These are phyloP conservation scores for Sarcophaga carnaria DNA, from an alignment of 2,888 invertebrate genomes.

Conservation along the genomic window DNA sequence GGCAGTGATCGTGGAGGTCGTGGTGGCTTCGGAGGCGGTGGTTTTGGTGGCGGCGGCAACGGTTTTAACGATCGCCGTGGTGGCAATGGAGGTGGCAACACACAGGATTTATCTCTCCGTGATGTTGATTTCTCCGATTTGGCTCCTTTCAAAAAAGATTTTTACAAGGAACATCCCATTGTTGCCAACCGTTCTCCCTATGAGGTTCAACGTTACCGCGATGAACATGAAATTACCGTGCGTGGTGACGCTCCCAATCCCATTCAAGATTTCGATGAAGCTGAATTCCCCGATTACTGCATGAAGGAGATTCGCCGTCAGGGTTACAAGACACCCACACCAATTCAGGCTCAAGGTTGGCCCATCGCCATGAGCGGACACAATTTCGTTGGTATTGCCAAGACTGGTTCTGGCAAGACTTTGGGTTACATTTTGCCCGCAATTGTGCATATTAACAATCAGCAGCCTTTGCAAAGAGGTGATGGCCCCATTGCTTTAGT, in stretches of 20 bases:
- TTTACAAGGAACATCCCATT: conserved; percentile 89
- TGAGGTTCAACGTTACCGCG: conserved; percentile 88
- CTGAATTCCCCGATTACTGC: conserved; percentile 89
- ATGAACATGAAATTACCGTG: conserved; percentile 88
- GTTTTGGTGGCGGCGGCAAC: conserved; percentile 82
- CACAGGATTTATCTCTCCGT: conserved; percentile 90
- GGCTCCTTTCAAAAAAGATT: conserved; percentile 91
- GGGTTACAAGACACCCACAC: conserved; percentile 90
- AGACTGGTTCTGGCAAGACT: conserved; percentile 92
- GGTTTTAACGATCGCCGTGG: conserved; percentile 90
- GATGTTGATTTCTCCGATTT: conserved; percentile 84
- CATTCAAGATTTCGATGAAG: conserved; percentile 90
- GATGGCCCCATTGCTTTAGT: conserved; percentile 93
- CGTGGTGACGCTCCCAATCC: conserved; percentile 90
- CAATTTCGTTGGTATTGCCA: conserved; percentile 93
- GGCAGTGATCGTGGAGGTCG: conserved; percentile 73
- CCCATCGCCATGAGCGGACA: conserved; percentile 92
- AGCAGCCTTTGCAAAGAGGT: conserved; percentile 88
- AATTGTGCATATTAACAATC: conserved; percentile 93
- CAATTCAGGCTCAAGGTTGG: conserved; percentile 94
- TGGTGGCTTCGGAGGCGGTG: conserved; percentile 88
- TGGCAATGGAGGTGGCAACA: conserved; percentile 88
- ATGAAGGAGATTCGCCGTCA: conserved; percentile 85
- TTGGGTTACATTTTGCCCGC: conserved; percentile 91
- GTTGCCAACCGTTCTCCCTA: conserved; percentile 85